phyloP scores from a whole-genome alignment of 2,797 vertebrate genomes.

The Pseudochirops corinnae region DNA sequence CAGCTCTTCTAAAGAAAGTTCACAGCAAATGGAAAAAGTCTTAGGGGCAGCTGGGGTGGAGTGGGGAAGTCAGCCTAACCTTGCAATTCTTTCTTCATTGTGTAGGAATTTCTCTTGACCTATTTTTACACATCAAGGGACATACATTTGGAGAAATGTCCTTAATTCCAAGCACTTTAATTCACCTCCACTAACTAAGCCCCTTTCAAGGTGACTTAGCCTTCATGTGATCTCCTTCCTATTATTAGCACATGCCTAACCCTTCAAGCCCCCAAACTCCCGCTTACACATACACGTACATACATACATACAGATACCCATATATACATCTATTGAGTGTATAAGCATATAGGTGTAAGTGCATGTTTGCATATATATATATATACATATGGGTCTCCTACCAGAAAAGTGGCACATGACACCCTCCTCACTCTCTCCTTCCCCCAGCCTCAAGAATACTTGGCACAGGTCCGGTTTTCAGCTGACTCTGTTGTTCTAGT shows the following conservation, averaged over 20 bases:
- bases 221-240: constrained; percentile 84
- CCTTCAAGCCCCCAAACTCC: constrained; percentile 83
- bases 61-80: constrained; percentile 84
- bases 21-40: constrained; percentile 70
- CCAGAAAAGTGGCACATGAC: constrained; percentile 87
- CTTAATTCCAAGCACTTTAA: constrained; percentile 88
- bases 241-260: constrained; percentile 86
- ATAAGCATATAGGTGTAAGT: constrained; percentile 20
- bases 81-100: constrained; percentile 90
- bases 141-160: constrained; percentile 86
- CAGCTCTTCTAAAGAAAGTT: constrained; percentile 62
- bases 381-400: constrained; percentile 84
- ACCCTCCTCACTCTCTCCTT: not conserved
- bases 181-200: constrained; percentile 89
- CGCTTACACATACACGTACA: constrained; percentile 83
- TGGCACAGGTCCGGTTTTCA: constrained; percentile 85
- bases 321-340: not conserved
- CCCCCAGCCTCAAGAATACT: constrained; percentile 87
- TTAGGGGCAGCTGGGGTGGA: not conserved
- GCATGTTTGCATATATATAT: constrained; percentile 67
- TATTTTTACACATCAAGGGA: constrained; percentile 87
- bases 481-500: constrained; percentile 85
- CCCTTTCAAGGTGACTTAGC: constrained; percentile 89
- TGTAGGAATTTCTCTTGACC: constrained; percentile 88
- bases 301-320: not conserved